phyloP scores from a whole-genome alignment of 1,140 invertebrate genomes.

The Scaptomyza pallida region DNA sequence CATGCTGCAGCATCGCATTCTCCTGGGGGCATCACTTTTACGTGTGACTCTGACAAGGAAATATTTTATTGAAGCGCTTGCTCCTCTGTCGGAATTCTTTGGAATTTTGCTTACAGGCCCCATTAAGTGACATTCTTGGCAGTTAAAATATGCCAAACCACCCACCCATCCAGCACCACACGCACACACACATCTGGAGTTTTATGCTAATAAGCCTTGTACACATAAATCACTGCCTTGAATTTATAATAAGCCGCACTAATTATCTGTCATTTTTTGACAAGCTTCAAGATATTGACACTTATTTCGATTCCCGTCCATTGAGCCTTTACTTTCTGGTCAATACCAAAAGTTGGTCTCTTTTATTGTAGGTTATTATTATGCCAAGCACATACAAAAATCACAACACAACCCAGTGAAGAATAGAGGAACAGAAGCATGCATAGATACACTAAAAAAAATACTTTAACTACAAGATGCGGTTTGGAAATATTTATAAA shows the following conservation, averaged over 20 bases:
- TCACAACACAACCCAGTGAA: constrained; percentile 14
- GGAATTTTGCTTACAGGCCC: neutral
- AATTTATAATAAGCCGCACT: constrained; percentile 8
- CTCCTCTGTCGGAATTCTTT: constrained; percentile 16
- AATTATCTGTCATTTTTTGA: constrained; percentile 10
- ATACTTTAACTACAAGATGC: too few relatives aligned
- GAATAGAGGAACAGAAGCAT: constrained; percentile 1
- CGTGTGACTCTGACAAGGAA: constrained; percentile 32
- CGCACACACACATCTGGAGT: constrained; percentile 4
- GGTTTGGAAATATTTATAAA: too few relatives aligned
- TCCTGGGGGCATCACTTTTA: constrained; percentile 1
- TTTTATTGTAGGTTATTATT: constrained; percentile 24
- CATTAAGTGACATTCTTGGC: constrained; percentile 15
- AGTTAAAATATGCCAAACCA: constrained; percentile 37
- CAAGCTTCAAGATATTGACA: constrained; percentile 11
- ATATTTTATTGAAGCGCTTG: constrained; percentile 19
- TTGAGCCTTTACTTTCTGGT: too few relatives aligned
- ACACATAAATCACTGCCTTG: neutral
- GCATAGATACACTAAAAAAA: constrained; percentile 7
- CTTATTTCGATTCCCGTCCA: too few relatives aligned
- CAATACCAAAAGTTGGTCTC: constrained; percentile 17
- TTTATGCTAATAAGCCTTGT: constrained; percentile 35
- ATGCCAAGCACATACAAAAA: constrained; percentile 24
- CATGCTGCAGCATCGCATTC: constrained; percentile 2
- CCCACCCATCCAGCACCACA: neutral